Evolutionary conservation across 2,113 vertebrate species (phyloP).

Genomic region (Coreoperca whiteheadi): DNA sequence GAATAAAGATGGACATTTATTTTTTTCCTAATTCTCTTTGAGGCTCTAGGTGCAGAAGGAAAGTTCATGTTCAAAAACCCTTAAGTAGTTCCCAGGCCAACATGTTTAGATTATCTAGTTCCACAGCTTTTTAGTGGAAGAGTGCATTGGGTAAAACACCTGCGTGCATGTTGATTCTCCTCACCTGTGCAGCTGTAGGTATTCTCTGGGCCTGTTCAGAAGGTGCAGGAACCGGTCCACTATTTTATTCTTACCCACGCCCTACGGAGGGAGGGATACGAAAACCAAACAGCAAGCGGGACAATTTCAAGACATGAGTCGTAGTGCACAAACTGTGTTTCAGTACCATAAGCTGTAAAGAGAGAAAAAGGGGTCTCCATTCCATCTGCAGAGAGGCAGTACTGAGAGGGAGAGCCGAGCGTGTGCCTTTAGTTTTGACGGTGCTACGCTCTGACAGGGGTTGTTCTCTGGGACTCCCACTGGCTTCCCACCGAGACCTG

Average conservation of each 20-base stretch:
- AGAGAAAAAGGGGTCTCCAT: constrained; percentile 1
- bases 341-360: background rate
- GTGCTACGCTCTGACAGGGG: constrained; percentile 47
- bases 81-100: background rate
- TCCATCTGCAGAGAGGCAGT: constrained; percentile 3
- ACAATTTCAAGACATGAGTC: background rate
- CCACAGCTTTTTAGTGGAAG: background rate
- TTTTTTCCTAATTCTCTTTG: background rate
- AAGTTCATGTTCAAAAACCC: background rate
- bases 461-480: constrained; percentile 47
- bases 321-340: background rate
- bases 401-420: background rate
- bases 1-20: background rate
- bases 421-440: constrained; percentile 43
- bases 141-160: background rate
- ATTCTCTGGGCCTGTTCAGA: constrained; percentile 95
- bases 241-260: constrained; percentile 98
- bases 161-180: background rate
- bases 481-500: constrained; percentile 37
- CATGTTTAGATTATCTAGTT: background rate
- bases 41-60: background rate
- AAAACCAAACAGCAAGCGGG: background rate
- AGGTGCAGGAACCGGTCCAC: constrained; percentile 97
- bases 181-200: constrained; percentile 98
- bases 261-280: constrained; percentile 80